These are phyloP conservation scores for Irena cyanogastra DNA, from an alignment of 2,113 vertebrate species.

Conservation along the genomic window DNA sequence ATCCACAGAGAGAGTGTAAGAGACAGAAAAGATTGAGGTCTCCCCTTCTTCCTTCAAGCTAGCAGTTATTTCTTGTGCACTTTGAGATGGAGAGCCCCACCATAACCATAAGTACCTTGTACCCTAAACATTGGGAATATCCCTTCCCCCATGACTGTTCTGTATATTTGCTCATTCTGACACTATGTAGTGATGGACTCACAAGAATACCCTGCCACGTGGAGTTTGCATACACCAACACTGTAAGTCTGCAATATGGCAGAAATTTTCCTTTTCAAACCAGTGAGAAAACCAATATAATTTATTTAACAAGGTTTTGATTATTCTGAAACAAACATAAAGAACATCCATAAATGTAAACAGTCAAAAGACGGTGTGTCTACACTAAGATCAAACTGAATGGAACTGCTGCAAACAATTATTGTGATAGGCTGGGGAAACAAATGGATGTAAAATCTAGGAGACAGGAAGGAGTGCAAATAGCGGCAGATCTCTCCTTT, in stretches of 20 bases:
- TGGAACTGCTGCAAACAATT: neutral
- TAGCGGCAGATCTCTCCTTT: neutral
- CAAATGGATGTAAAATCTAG: neutral
- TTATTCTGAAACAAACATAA: neutral
- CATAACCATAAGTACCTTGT: neutral
- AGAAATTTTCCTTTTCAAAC: neutral
- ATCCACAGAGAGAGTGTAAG: rapidly evolving
- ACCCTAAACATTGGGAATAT: neutral
- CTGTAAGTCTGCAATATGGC: neutral
- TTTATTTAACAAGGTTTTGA: neutral
- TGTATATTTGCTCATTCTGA: neutral
- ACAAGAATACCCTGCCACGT: neutral
- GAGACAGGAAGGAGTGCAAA: neutral
- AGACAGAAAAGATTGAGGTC: neutral
- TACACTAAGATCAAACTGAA: neutral
- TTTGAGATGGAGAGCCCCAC: neutral
- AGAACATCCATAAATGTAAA: neutral
- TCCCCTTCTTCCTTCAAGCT: neutral
- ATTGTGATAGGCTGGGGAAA: neutral
- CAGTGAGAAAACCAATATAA: neutral
- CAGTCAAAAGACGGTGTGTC: neutral
- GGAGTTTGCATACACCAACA: neutral
- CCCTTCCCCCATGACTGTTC: neutral
- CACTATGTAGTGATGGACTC: neutral
- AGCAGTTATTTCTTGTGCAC: neutral